Percentiles rank a stretch among this genome's conserved stretches.
These are phyloP conservation scores for Xyliphius kryptos DNA, from an alignment of 2,113 vertebrate genomes.

Conservation along the genomic window DNA sequence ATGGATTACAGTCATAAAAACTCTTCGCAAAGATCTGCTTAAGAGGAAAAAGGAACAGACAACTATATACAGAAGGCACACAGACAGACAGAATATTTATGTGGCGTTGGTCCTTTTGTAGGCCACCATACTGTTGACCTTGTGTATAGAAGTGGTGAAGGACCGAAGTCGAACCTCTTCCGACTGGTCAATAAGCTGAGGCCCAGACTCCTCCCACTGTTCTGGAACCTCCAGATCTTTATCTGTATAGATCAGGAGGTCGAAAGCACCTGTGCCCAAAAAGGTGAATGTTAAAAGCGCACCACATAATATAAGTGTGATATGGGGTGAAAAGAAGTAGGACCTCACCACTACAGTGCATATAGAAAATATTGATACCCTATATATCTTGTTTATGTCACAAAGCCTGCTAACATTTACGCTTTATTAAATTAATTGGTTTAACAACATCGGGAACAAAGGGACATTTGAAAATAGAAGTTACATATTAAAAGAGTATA, in stretches of 20 bases:
- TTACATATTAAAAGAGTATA: no score
- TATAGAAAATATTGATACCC: no score
- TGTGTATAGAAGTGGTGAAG: conserved; percentile 93
- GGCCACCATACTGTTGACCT: conserved; percentile 86
- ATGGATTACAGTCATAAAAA: conserved; percentile 27
- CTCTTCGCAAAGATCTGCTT: conserved; percentile 12
- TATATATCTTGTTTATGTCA: no score
- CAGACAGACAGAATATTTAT: conserved; percentile 31
- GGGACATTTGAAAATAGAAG: no score
- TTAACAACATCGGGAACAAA: no score
- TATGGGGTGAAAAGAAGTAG: background rate
- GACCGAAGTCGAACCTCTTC: conserved; percentile 90
- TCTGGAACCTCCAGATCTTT: conserved; percentile 86
- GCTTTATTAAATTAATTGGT: no score
- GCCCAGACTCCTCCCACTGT: conserved; percentile 93
- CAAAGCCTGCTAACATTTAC: no score
- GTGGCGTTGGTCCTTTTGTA: conserved; percentile 75
- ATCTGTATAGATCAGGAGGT: conserved; percentile 91
- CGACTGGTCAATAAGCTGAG: conserved; percentile 83
- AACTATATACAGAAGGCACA: conserved; percentile 37
- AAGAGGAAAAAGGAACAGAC: background rate
- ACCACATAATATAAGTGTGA: background rate
- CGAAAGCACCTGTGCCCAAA: conserved; percentile 79
- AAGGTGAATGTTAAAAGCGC: background rate
- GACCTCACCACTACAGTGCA: background rate